Evolutionary conservation across 2,113 vertebrate species (phyloP), one percentile per base, ranked within the genome.

Genomic region (Oreochromis spilurus): DNA sequence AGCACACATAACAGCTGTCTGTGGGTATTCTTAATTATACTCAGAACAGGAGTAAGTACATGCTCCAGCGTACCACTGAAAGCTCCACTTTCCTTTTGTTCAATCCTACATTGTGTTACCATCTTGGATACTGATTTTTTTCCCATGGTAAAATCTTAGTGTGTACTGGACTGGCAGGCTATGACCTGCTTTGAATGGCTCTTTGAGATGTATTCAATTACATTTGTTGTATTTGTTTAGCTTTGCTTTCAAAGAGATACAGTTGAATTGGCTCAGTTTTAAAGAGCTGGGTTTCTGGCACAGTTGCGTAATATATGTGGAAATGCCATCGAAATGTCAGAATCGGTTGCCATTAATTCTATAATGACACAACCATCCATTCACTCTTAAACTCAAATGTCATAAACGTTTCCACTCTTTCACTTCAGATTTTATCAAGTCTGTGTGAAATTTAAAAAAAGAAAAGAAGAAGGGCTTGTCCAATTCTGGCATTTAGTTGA

Each of bases 321-420:
- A 95, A 95, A 96, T 94, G 91, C 62, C 89, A 94, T 48, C 65
- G 17, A 93, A 96, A 95, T 95, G 93, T 93, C 94, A 95, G 40
- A 78, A 83, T 84, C 45, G 12, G 77, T 78, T 58, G 75, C 21
- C 16, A 17, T 85, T 93, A 82, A 81, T 91, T 86, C 55, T 67
- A 38, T 43, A 82, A 92, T 81, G 57, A 84, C 83, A 81, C 26
- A 83, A 38, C n/a, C 60, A 82, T 40, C 87, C 29, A 89, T 88
- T 83, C 88, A 75, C 54, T 81, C 81, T 45, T 57, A 4, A 62
- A 29, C 45, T 53, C 12, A 90, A 89, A 93, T 88, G 84, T 88
- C 81, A 87, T 57, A 55, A 91, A 84, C 4, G 21, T 17, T 58
- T 45, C 4, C 29, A 8, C 54, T 43, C 13, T 40, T 83, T 81